Evolutionary conservation across 2,888 invertebrate genomes (phyloP), one percentile per base, ranked within the genome.

Genomic region (Orchesella flavescens): DNA sequence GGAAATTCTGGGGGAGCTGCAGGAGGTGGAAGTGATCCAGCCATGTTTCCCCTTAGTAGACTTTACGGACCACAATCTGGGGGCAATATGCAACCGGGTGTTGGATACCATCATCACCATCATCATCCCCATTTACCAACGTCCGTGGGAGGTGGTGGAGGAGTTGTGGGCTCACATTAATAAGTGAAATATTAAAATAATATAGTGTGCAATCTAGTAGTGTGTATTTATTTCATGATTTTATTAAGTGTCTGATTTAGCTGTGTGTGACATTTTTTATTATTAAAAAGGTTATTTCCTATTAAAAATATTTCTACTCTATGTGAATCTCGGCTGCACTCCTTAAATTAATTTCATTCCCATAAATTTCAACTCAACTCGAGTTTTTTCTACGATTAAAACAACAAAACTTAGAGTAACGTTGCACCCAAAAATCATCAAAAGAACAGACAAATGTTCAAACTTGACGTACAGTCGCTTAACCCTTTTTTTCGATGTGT

Each of bases 91-190:
- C 68, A 68, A 69, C 78, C 61, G 59, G 46, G 34, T 69, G 69
- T 77, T 13, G 71, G 57, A 4, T 78, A 78, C 61, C 78, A 78
- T 53, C 78, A 69, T 49, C 78, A 71, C 15, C 78, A 78, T 53
- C 78, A 78, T 71, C 78, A 78, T 63, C 17, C 69, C 17, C 78
- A 78, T 71, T 71, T 78, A 19, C 17, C 66, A 23, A 19, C 61
- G 1, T 76, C 76, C 1, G 76, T 66, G 17, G 76, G 69, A 65
- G 77, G 77, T 24, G 76, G 76, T 17, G 76, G 69, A 65, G 77
- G 77, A 46, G 68, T 77, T 44, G 77, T 77, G 1, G 43, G 57
- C 9, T 61, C 77, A 17, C 77, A 77, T 77, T 77, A 46, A 68
- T 5, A 53, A 23, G 12, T 44, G 19, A 49, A 68, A 43, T 66